These are phyloP conservation scores for Asarcornis scutulata DNA, from an alignment of 2,113 vertebrate genomes.

Conservation along the genomic window DNA sequence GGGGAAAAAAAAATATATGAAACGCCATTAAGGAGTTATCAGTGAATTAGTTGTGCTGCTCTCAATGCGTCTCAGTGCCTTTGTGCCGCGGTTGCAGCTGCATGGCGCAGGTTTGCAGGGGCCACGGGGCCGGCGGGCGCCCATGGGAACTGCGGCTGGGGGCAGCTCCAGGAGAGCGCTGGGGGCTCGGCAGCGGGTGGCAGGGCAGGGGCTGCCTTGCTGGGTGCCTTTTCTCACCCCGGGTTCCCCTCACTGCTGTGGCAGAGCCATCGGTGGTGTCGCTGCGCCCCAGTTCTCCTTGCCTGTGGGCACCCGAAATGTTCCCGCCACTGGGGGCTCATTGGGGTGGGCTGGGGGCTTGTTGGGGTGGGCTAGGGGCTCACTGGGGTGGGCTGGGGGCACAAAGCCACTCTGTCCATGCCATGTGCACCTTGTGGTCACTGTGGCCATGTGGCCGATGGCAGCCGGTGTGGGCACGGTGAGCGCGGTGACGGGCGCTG, in stretches of 20 bases:
- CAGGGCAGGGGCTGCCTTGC: not conserved
- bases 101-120: not conserved
- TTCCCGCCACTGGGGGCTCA: too few species aligned
- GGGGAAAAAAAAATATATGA: not conserved
- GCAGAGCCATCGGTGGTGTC: fast-evolving
- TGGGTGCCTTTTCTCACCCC: not conserved
- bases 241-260: fast-evolving
- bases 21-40: conserved; percentile 29
- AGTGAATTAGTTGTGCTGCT: conserved; percentile 60
- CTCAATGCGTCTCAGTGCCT: conserved; percentile 69
- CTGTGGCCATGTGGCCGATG: too few species aligned
- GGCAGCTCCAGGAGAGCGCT: not conserved
- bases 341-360: too few species aligned
- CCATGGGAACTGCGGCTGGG: not conserved
- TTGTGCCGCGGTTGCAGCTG: conserved; percentile 64
- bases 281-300: not conserved
- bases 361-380: too few species aligned
- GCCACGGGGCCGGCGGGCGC: not conserved
- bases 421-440: too few species aligned
- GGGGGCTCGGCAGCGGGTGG: not conserved
- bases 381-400: too few species aligned
- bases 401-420: too few species aligned
- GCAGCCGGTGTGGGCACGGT: too few species aligned
- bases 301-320: not conserved
- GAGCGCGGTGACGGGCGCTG: not conserved